Base-by-base conservation (phyloP, 1,140 invertebrate genomes). In the Leptinotarsa texana region DNA sequence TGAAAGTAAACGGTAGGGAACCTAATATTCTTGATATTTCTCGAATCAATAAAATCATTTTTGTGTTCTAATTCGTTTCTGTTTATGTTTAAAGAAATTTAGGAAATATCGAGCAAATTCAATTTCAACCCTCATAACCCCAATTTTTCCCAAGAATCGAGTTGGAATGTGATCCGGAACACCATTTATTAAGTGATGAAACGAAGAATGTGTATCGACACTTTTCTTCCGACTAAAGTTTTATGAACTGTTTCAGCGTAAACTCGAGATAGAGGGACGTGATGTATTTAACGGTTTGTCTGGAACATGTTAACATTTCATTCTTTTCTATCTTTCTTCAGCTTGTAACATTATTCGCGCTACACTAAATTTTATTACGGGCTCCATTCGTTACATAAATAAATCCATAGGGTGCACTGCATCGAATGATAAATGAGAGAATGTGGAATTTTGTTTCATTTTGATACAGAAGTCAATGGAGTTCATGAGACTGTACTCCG, bases 191-290 rank as follows among this genome's bases (percentile, higher is more conserved):
- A 57, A 57, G 51, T 57, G 51, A 57, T 57, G 51, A 57, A 57
- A 57, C n/a, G 3, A 1, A 57, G 51, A n/a, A 57, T 17, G 51
- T 57, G n/a, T 57, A 57, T 57, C 51, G 51, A 57, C n/a, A 57
- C 51, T 17, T 57, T 57, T 57, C 51, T 57, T 15, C n/a, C 51
- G 13, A 57, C 4, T 57, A n/a, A 57, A 57, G 15, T 57, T 57
- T 57, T 57, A 57, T 57, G 51, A 57, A 57, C 51, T 57, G 51
- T 57, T 57, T 57, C 51, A 57, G 51, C 51, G 51, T 57, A 57
- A 57, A 57, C 51, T 57, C 51, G 51, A 57, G 51, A 57, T 57
- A 57, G 51, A 57, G 51, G 51, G 51, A 57, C 51, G 51, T 57
- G 51, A 57, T n/a, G 51, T 57, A 57, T 57, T 57, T 57, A 57